Conservation (phyloP, 2,888 invertebrate genomes). For the Phengaris arion region DNA sequence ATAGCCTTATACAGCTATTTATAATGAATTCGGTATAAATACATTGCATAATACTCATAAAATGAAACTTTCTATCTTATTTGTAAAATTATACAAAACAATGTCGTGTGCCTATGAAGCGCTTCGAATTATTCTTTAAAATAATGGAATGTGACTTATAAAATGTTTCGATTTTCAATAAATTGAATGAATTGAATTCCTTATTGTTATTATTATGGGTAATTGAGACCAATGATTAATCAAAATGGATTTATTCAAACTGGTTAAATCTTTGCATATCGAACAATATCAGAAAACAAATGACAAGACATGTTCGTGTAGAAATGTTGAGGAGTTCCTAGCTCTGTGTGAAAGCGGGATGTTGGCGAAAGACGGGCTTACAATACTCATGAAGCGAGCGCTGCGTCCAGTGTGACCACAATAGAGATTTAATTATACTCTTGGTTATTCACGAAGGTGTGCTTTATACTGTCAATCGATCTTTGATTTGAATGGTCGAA, state of each 20-base stretch:
- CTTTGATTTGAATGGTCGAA: neutral
- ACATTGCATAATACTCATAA: slow-evolving; percentile 27
- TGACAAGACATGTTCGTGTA: slow-evolving; percentile 46
- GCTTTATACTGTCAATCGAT: neutral
- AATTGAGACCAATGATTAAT: slow-evolving; percentile 57
- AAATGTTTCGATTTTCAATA: slow-evolving; percentile 2
- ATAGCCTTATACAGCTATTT: slow-evolving; percentile 16
- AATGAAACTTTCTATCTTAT: neutral
- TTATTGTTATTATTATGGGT: slow-evolving; percentile 26
- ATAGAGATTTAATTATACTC: neutral
- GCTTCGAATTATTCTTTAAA: neutral
- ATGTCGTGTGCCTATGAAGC: neutral
- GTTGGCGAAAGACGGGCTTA: neutral
- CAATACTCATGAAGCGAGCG: neutral
- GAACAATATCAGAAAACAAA: slow-evolving; percentile 57
- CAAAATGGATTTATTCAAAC: slow-evolving; percentile 56
- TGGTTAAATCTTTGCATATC: slow-evolving; percentile 59
- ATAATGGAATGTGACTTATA: slow-evolving; percentile 26
- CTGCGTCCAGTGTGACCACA: neutral
- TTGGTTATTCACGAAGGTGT: neutral
- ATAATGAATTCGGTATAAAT: slow-evolving; percentile 23
- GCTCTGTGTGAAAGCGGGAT: slow-evolving; percentile 54
- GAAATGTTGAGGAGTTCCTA: slow-evolving; percentile 44
- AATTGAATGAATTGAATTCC: neutral
- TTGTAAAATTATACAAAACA: slow-evolving; percentile 24